These are phyloP conservation scores for Cacatua alba DNA, from an alignment of 2,113 vertebrate genomes.

Conservation along the genomic window DNA sequence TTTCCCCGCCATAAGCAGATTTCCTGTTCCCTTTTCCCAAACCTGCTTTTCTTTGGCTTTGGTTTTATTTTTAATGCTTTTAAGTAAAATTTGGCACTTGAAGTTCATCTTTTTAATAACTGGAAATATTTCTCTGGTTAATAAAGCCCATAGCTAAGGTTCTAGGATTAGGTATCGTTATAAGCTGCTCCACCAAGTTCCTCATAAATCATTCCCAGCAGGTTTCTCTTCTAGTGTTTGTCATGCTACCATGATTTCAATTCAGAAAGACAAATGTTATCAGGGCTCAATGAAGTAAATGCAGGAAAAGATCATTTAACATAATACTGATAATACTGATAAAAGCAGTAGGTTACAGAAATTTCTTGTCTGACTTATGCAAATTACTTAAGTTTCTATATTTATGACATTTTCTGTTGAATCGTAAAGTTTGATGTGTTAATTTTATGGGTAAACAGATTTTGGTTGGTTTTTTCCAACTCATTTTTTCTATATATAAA, in stretches of 20 bases:
- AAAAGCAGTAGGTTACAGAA: neutral
- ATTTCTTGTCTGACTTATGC: neutral
- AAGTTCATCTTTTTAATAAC: neutral
- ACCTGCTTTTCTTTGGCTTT: neutral
- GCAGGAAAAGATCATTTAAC: neutral
- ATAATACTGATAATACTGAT: neutral
- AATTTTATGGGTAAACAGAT: neutral
- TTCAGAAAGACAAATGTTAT: conserved; percentile 36
- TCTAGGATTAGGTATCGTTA: neutral
- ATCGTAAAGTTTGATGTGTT: neutral
- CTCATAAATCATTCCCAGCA: conserved; percentile 5
- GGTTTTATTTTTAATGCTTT: neutral
- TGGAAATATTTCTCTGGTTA: neutral
- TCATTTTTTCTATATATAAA: neutral
- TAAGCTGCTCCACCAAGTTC: neutral
- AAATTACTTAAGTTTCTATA: neutral
- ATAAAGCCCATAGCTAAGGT: neutral
- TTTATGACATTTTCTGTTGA: neutral
- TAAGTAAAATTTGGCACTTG: neutral
- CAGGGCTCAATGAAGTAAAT: conserved; percentile 30
- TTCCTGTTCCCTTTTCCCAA: neutral
- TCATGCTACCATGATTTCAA: conserved; percentile 34
- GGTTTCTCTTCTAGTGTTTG: conserved; percentile 13
- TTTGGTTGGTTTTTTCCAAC: neutral
- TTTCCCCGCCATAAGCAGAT: neutral